These are phyloP conservation scores for Cherax destructor DNA, from an alignment of 1,140 invertebrate species.

Conservation along the genomic window DNA sequence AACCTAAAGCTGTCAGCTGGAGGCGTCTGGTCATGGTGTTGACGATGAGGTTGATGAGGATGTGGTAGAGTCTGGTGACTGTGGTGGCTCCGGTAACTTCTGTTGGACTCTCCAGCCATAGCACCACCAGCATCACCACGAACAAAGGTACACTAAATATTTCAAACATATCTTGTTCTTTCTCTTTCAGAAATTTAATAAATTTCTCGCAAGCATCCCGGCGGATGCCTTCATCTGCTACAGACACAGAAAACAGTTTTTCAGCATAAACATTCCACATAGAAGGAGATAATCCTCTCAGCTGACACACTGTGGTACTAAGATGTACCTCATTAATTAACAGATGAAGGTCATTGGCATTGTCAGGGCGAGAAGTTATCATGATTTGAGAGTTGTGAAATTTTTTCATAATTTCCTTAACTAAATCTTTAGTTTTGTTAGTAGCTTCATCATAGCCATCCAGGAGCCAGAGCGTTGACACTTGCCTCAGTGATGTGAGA, in stretches of 20 bases:
- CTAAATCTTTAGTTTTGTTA: background rate
- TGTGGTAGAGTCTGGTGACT: background rate
- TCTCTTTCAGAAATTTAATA: background rate
- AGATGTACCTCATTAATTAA: background rate
- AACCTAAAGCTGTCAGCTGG: background rate
- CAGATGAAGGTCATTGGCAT: background rate
- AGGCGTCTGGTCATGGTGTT: background rate
- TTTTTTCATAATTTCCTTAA: background rate
- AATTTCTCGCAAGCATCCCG: background rate
- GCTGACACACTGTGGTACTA: background rate
- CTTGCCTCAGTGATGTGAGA: background rate
- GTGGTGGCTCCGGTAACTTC: background rate
- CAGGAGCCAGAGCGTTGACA: background rate
- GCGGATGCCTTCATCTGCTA: background rate
- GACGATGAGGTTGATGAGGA: background rate
- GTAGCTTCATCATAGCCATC: background rate
- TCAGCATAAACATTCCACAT: background rate
- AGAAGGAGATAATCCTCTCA: background rate
- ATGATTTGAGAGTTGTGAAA: background rate
- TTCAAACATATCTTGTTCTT: background rate
- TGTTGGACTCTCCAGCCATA: background rate
- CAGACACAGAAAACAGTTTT: background rate
- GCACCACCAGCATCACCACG: background rate
- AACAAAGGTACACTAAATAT: background rate
- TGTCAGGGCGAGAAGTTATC: background rate